Conservation (phyloP, 1,140 invertebrate species). For the Temnothorax nylanderi region DNA sequence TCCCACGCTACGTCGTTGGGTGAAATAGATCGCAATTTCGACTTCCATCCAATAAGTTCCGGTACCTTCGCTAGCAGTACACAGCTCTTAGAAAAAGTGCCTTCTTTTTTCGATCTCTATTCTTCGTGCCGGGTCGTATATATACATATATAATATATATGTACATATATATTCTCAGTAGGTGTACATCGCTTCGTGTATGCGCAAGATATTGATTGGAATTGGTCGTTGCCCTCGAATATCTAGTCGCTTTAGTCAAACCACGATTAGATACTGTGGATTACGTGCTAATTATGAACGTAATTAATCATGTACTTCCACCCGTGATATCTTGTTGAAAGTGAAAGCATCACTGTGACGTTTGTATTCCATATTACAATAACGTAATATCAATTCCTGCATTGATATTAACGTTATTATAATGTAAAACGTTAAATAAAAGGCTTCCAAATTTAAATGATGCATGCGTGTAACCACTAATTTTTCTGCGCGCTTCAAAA, state of each 20-base stretch:
- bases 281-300: slow-evolving; percentile 30
- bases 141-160: neutral
- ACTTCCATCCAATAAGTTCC: neutral
- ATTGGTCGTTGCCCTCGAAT: slow-evolving; percentile 35
- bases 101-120: neutral
- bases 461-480: neutral
- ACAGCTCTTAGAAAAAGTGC: neutral
- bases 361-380: neutral
- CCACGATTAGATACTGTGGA: neutral
- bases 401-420: neutral
- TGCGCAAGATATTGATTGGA: slow-evolving; percentile 35
- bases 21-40: slow-evolving; percentile 57
- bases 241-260: slow-evolving; percentile 16
- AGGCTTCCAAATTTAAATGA: neutral
- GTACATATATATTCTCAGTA: neutral
- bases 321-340: neutral
- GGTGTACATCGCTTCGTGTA: neutral
- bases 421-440: neutral
- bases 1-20: slow-evolving; percentile 9
- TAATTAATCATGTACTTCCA: neutral
- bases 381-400: neutral
- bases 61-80: neutral
- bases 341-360: neutral
- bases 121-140: neutral
- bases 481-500: neutral